Evolutionary conservation across 2,113 vertebrate genomes (phyloP), one percentile per base, ranked within the genome.

Genomic region (Chunga burmeisteri): DNA sequence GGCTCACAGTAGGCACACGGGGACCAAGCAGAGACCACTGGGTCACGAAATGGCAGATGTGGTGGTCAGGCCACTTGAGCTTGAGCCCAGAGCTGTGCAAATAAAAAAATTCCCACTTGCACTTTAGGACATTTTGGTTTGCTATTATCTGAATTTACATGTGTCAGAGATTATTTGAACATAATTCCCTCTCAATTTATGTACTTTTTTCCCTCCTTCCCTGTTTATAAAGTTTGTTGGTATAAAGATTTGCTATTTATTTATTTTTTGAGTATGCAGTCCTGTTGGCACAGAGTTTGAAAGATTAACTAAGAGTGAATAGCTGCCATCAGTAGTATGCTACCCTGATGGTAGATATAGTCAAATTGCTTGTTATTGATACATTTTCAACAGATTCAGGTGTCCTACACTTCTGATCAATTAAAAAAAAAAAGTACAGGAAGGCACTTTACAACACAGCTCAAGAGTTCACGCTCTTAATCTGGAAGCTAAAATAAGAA

Each of bases 401-500:
- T 58, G 38, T 70, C 72, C 61, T 62, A 71, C 34, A 49, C 36
- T 75, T 91, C 74, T 75, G 30, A 85, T 20, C 32, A 79, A 30
- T 62, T n/a, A 2, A 9, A 49, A 30, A 74, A 56, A 49, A 70
- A 66, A 61, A 42, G 12, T 16, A 62, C 13, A 80, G 38, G 50
- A 92, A 81, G 53, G 58, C 40, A 87, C 49, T 83, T 85, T 50
- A 62, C 30, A 82, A 67, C 38, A 67, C 47, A 83, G 90, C 46
- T 82, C 65, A 91, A 59, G 84, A 94, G 78, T 63, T 93, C 62
- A 88, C 7, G 7, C n/a, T 93, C 68, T 86, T 97, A 97, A 97
- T 96, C 96, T 90, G 63, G 80, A 88, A 91, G 81, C 92, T 97
- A 95, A 96, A 96, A 90, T 88, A 95, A 91, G 83, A 94, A 90